These are phyloP conservation scores for Zootermopsis nevadensis DNA, from an alignment of 2,888 invertebrate species.

Conservation along the genomic window DNA sequence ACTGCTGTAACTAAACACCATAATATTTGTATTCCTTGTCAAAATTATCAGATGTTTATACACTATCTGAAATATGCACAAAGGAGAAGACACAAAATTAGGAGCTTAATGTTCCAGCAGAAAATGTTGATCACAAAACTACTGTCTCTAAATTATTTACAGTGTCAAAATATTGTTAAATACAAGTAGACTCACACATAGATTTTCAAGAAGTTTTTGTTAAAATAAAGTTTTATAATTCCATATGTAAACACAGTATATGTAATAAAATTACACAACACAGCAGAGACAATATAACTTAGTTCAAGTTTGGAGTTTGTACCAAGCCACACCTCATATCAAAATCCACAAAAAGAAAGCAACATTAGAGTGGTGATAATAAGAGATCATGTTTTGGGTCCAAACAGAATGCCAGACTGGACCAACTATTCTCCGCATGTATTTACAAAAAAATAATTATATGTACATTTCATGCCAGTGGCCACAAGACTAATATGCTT, in stretches of 20 bases:
- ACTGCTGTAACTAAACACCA: too few relatives aligned
- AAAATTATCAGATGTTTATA: too few relatives aligned
- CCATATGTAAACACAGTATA: neutral
- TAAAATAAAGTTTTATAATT: too few relatives aligned
- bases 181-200: too few relatives aligned
- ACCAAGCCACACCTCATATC: slow-evolving; percentile 8
- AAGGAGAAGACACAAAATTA: too few relatives aligned
- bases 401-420: slow-evolving; percentile 13
- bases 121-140: too few relatives aligned
- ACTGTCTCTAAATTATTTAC: too few relatives aligned
- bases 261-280: slow-evolving; percentile 4
- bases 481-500: slow-evolving; percentile 1
- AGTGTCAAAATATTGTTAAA: too few relatives aligned
- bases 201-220: too few relatives aligned
- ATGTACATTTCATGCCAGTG: neutral
- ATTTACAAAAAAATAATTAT: slow-evolving; percentile 1
- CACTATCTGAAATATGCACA: too few relatives aligned
- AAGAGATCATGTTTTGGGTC: neutral
- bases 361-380: neutral
- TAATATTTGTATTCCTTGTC: too few relatives aligned
- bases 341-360: neutral
- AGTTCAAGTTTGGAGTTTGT: neutral
- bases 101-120: too few relatives aligned
- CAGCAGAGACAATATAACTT: neutral
- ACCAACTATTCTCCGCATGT: neutral